Evolutionary conservation across 2,113 vertebrate genomes (phyloP), one percentile per base, ranked within the genome.

Genomic region (Nothoprocta pentlandii): DNA sequence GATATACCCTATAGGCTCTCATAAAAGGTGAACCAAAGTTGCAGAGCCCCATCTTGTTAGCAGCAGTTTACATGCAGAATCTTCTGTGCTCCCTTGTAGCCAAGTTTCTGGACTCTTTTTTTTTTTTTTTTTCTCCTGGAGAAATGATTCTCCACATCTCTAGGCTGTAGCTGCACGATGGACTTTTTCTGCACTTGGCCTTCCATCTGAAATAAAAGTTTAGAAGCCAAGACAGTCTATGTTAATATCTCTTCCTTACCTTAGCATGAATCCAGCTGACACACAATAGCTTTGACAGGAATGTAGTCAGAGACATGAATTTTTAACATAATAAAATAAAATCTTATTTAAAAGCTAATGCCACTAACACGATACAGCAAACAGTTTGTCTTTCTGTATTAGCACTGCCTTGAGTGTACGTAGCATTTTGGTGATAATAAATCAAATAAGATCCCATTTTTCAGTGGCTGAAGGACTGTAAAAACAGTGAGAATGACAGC

Each of bases 401-500:
- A 0, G 0, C 7, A 62, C 25, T 6, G 9, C 42, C 16, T 5
- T 2, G 8, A 79, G 5, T 4, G 2, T 56, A 68, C 70, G 32
- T 36, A 90, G 56, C 7, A 78, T 13, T 56, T 67, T 67, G 7
- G 25, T 56, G 26, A 39, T 10, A 61, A 53, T 10, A 22, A 85
- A 9, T 49, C 0, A 1, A 66, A 51, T 53, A 39, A 53, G n/a
- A 71, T 20, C 47, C 25, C 34, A 13, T 54, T 83, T 86, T 23
- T 19, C 53, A 58, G 47, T 0, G 1, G 54, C 7, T 42, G 4
- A 85, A 85, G n/a, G 17, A 73, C 1, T 90, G 19, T 13, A 54
- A 39, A 90, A 94, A 25, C 5, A 78, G 2, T 9, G 68, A 54
- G 3, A 71, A 70, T 41, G 12, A 85, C 11, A 78, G 0, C 1